Base-by-base conservation (phyloP, 2,113 vertebrate species). In the Atherinomorus stipes region DNA sequence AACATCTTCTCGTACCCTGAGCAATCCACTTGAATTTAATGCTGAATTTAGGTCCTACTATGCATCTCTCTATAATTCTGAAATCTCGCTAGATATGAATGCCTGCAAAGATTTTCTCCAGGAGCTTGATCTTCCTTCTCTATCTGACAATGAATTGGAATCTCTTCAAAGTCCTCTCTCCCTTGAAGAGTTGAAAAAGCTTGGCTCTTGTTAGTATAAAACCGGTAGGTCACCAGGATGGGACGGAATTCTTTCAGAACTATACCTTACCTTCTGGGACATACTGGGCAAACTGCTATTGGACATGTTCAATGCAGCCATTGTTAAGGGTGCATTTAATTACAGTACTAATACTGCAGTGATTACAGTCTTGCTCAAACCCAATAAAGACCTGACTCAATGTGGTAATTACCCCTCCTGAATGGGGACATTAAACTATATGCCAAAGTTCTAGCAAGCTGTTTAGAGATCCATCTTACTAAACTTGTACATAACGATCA, bases 161-260 rank as follows among this genome's bases (percentile, higher is more conserved):
- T 23, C 2, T 25, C 58, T 60, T 0, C 21, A 25, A 23, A 5
- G 22, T 22, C 42, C 40, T 8, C 45, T 45, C 9, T 42, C 59
- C 0, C 7, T 65, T 40, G 34, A 40, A 5, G 63, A 65, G 16
- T 22, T 65, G 19, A 49, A 21, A 2, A 52, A 31, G 4, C 3
- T 3, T 28, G 28, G 63, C 63, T 13, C 26, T 50, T 34, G 21
- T 23, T 22, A 40, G 10, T 10, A 22, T 53, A 26, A 65, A 53
- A 40, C 52, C 16, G 63, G 49, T 7, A 52, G 34, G 23, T 65
- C 63, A 15, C 63, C 31, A 40, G 63, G 63, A 3, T 37, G 12
- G 45, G 63, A 53, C 11, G 47, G 34, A 2, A 62, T 62, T 7
- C 59, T 34, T 15, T 21, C 57, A 7, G 57, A 59, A n/a, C 21